These are phyloP conservation scores for Jacana jacana DNA, from an alignment of 2,113 vertebrate species.

Conservation along the genomic window DNA sequence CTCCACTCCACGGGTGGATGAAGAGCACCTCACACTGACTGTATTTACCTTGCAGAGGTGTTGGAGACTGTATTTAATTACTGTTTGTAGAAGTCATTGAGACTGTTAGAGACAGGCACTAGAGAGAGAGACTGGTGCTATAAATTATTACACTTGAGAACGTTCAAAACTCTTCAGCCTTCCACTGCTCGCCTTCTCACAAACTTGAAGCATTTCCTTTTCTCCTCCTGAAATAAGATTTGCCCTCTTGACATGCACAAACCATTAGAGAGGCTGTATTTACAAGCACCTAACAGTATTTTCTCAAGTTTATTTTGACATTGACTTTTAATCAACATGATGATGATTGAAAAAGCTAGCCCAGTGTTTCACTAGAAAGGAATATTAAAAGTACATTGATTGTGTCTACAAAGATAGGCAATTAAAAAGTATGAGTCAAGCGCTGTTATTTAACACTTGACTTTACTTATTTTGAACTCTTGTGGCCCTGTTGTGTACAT, in stretches of 20 bases:
- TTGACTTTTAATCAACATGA: constrained; percentile 74
- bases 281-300: constrained; percentile 72
- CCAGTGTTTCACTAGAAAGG: constrained; percentile 59
- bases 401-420: constrained; percentile 72
- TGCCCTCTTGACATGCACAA: constrained; percentile 65
- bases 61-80: constrained; percentile 39
- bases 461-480: constrained; percentile 75
- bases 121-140: neutral
- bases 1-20: rapidly evolving
- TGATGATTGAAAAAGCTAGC: constrained; percentile 63
- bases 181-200: neutral
- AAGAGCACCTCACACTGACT: neutral
- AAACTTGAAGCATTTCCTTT: constrained; percentile 51
- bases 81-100: constrained; percentile 40
- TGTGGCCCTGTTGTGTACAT: constrained; percentile 58
- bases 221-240: constrained; percentile 62
- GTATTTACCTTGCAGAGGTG: neutral
- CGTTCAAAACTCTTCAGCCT: constrained; percentile 50
- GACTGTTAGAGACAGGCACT: constrained; percentile 35
- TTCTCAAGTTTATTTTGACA: constrained; percentile 70
- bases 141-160: constrained; percentile 62
- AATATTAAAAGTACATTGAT: constrained; percentile 73
- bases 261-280: constrained; percentile 66
- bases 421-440: constrained; percentile 80
- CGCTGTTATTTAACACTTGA: constrained; percentile 76